These are phyloP conservation scores for Hyperoplus lanceolatus DNA, from an alignment of 2,797 vertebrate species.

Conservation along the genomic window DNA sequence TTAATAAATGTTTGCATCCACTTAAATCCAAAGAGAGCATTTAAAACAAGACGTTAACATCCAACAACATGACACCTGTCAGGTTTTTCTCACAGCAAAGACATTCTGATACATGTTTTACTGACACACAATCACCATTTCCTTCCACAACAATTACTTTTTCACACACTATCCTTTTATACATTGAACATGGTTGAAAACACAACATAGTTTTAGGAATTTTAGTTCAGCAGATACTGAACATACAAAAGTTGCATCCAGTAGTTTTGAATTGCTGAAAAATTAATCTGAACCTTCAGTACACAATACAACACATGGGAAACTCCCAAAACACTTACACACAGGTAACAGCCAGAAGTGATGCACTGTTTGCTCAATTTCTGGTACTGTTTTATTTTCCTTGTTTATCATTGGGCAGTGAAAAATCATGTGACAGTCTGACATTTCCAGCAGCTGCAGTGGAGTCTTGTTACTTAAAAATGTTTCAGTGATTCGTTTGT, in stretches of 20 bases:
- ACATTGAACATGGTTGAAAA: constrained; percentile 58
- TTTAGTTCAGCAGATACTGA: constrained; percentile 26
- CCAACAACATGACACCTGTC: constrained; percentile 36
- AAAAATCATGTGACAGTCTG: neutral
- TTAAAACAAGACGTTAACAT: constrained; percentile 49
- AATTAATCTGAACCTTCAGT: constrained; percentile 18
- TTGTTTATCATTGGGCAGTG: neutral
- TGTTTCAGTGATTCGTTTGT: neutral
- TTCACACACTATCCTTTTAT: constrained; percentile 21
- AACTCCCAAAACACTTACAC: constrained; percentile 14
- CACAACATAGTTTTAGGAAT: constrained; percentile 32
- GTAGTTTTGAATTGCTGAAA: constrained; percentile 36
- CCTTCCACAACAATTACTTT: constrained; percentile 25
- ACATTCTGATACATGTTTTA: constrained; percentile 15
- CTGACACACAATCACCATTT: constrained; percentile 24
- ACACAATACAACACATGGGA: constrained; percentile 9
- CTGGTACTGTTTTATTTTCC: neutral
- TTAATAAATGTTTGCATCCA: constrained; percentile 70
- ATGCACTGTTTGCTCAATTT: neutral
- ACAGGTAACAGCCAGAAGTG: neutral
- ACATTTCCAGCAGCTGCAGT: constrained; percentile 14
- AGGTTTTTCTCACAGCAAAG: constrained; percentile 37
- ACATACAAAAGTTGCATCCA: constrained; percentile 56
- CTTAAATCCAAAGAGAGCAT: constrained; percentile 52
- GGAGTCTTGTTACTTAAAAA: neutral